Evolutionary conservation across 1,140 invertebrate species (phyloP).

Genomic region (Penaeus japonicus): DNA sequence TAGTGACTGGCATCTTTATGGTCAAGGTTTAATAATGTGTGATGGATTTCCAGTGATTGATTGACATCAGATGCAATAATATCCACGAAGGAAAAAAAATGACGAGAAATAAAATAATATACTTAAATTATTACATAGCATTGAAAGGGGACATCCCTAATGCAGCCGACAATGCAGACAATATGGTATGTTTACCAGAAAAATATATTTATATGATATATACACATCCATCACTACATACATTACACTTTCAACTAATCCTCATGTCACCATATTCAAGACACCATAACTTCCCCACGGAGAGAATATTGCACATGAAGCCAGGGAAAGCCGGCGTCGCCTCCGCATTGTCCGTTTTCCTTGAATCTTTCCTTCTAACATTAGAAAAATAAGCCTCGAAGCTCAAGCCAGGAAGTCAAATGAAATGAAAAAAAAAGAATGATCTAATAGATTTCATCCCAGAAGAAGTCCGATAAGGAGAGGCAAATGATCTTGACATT

Average conservation of each 20-base stretch:
- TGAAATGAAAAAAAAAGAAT: not conserved
- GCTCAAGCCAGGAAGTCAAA: no score
- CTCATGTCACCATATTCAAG: not conserved
- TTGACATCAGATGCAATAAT: no score
- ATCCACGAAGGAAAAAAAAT: no score
- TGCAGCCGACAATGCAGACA: slow-evolving; percentile 23
- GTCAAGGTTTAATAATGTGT: no score
- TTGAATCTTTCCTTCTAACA: no score
- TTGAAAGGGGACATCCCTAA: not conserved
- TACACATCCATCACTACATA: slow-evolving; percentile 19
- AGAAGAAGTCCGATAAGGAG: not conserved
- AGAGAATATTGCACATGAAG: slow-evolving; percentile 25
- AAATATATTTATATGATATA: slow-evolving; percentile 49
- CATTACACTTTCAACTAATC: not conserved
- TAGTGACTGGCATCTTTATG: no score
- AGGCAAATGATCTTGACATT: not conserved
- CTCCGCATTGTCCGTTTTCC: not conserved
- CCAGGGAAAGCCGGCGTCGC: not conserved
- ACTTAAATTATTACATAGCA: no score
- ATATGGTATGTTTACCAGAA: slow-evolving; percentile 21
- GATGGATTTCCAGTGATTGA: no score
- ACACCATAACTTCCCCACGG: not conserved
- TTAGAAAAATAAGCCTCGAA: no score
- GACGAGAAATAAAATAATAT: no score
- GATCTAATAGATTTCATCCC: not conserved